phyloP scores from a whole-genome alignment of 2,113 vertebrate species.

The Dendrocopos noguchii region DNA sequence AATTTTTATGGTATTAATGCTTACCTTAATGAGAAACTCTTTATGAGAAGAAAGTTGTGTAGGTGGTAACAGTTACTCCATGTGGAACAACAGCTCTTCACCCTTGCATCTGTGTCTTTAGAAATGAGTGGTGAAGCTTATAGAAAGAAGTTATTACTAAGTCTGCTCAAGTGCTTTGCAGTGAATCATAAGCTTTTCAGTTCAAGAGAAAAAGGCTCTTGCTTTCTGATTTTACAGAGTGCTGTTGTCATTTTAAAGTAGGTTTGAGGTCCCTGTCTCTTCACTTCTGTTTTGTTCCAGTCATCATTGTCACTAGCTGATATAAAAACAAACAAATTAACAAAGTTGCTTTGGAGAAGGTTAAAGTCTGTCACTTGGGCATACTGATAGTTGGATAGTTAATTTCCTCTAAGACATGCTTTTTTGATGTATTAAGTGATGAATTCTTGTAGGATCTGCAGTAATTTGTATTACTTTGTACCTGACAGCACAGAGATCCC shows the following conservation, averaged over 20 bases:
- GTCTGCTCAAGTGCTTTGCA: background rate
- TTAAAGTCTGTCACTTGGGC: background rate
- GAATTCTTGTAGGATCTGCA: background rate
- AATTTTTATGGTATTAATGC: background rate
- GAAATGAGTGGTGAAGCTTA: background rate
- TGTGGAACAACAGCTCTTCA: background rate
- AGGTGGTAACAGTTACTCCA: background rate
- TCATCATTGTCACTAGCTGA: background rate
- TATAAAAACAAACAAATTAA: background rate
- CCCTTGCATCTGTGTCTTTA: background rate
- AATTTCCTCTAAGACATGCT: background rate
- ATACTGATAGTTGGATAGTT: background rate
- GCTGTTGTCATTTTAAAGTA: background rate
- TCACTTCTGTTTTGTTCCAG: background rate
- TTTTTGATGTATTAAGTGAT: background rate
- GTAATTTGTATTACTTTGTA: constrained; percentile 53
- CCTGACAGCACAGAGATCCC: background rate
- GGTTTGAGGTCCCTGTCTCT: background rate
- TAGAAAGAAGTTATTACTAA: background rate
- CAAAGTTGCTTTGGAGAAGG: too few relatives aligned
- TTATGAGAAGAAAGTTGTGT: background rate
- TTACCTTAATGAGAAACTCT: background rate
- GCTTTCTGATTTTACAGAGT: background rate
- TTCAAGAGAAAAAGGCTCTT: background rate
- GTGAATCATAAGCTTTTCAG: background rate